Evolutionary conservation across 92 coral and sea anemone species (phyloP).

Genomic region (Paramuricea clavata): DNA sequence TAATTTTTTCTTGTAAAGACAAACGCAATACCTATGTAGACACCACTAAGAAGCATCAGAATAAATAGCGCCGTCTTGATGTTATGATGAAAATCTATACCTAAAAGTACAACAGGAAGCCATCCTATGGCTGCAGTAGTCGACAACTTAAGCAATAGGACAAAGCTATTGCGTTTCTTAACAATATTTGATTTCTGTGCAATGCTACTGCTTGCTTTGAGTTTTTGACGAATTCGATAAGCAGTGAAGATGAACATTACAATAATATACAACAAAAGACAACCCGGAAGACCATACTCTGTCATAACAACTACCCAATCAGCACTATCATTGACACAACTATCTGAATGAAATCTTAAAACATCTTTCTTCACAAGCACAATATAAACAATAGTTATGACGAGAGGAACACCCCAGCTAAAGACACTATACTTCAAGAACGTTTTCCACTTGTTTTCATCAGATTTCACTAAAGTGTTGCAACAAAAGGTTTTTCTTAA

Average conservation of each 20-base stretch:
- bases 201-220: background rate
- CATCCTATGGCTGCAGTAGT: background rate
- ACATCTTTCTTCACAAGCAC: background rate
- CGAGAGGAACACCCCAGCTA: background rate
- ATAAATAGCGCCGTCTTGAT: background rate
- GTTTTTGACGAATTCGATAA: background rate
- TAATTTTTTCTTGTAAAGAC: background rate
- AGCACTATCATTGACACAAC: background rate
- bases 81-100: background rate
- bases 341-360: background rate
- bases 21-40: background rate
- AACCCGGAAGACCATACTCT: background rate
- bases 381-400: background rate
- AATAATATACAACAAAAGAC: background rate
- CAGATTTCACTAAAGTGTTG: too few species aligned
- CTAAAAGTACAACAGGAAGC: background rate
- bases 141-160: background rate
- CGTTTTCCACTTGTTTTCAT: too few species aligned
- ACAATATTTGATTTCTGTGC: background rate
- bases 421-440: too few species aligned
- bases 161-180: background rate
- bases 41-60: background rate
- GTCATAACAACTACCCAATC: background rate
- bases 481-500: too few species aligned
- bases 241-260: background rate